A percentile compares a stretch with the other conserved stretches of the same genome.
These are phyloP conservation scores for Campylomormyrus numenius DNA, from an alignment of 2,113 vertebrate species.

Conservation along the genomic window DNA sequence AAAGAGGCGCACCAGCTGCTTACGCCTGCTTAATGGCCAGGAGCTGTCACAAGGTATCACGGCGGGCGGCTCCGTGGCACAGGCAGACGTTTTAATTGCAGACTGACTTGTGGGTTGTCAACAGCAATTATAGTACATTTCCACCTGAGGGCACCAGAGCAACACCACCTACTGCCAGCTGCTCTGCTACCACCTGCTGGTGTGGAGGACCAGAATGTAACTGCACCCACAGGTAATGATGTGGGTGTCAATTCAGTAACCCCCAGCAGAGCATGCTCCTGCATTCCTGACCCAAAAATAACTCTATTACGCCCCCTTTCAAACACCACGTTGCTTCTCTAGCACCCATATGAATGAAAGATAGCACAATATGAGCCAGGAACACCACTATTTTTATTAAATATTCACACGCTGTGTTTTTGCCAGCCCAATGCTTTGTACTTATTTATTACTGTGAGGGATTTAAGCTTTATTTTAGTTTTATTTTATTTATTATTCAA, in stretches of 20 bases:
- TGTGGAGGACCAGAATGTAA: not conserved
- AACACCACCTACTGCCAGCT: slow-evolving; percentile 31
- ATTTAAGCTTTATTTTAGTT: slow-evolving; percentile 45
- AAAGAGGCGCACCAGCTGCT: slow-evolving; percentile 61
- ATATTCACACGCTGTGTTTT: slow-evolving; percentile 52
- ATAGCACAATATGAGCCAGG: not conserved
- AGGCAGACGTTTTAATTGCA: slow-evolving; percentile 63
- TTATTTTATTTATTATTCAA: slow-evolving; percentile 60
- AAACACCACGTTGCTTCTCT: not conserved
- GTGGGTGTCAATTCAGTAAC: slow-evolving; percentile 24
- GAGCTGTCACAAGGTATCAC: slow-evolving; percentile 66
- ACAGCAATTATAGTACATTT: slow-evolving; percentile 52
- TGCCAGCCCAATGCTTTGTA: slow-evolving; percentile 54
- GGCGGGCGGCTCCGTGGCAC: slow-evolving; percentile 50
- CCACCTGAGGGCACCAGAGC: slow-evolving; percentile 61
- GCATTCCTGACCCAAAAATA: not conserved
- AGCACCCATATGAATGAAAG: not conserved
- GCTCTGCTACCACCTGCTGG: slow-evolving; percentile 5
- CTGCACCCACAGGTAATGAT: not conserved
- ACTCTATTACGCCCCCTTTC: not conserved
- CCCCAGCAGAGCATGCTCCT: not conserved
- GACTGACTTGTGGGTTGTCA: slow-evolving; percentile 56
- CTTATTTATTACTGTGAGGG: slow-evolving; percentile 48
- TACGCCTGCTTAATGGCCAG: slow-evolving; percentile 66
- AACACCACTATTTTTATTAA: slow-evolving; percentile 49